phyloP scores from a whole-genome alignment of 2,888 invertebrate genomes.

The Xanthia togata region DNA sequence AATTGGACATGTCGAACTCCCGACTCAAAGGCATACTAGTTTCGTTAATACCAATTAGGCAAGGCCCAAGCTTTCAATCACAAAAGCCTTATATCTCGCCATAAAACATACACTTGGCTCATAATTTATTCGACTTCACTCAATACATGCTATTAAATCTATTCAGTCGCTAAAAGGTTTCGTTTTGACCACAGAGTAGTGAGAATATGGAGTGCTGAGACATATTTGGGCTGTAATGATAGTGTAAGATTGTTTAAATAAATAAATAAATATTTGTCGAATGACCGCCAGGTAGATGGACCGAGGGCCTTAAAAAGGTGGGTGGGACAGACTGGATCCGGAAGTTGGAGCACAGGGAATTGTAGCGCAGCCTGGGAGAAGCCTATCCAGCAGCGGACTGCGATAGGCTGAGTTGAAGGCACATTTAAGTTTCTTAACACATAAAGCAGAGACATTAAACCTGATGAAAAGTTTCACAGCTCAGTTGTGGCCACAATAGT shows the following conservation, averaged over 20 bases:
- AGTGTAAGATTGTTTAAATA: no score
- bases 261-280: no score
- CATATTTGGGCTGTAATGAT: no score
- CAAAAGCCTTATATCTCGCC: slow-evolving; percentile 41
- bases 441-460: neutral
- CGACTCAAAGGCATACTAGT: slow-evolving; percentile 12
- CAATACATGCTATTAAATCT: slow-evolving; percentile 73
- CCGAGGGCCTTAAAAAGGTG: no score
- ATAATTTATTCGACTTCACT: slow-evolving; percentile 59
- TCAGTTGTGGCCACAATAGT: neutral
- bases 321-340: no score
- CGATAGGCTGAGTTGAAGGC: no score
- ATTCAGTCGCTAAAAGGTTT: slow-evolving; percentile 76
- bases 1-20: slow-evolving; percentile 24
- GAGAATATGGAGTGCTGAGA: slow-evolving; percentile 1
- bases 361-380: no score
- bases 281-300: no score
- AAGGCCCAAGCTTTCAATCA: slow-evolving; percentile 6
- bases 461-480: neutral
- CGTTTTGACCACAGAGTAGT: slow-evolving; percentile 52
- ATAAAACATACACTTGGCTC: slow-evolving; percentile 56
- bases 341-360: no score
- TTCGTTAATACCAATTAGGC: slow-evolving; percentile 42
- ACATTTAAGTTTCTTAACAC: no score
- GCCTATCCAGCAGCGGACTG: no score